phyloP scores from a whole-genome alignment of 2,113 vertebrate species.

The Prunella himalayana region DNA sequence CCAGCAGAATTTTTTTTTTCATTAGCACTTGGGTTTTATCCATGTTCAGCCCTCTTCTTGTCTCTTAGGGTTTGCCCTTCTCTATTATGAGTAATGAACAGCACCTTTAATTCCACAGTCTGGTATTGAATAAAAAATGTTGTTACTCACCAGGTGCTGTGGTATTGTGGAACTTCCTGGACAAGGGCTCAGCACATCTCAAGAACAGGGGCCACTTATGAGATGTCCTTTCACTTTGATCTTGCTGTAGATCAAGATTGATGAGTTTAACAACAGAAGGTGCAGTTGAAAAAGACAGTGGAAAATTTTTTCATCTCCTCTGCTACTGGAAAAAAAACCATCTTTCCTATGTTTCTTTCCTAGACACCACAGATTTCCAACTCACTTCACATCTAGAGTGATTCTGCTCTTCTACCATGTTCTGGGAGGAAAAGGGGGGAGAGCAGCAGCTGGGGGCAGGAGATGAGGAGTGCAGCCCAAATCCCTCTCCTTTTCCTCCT shows the following conservation, averaged over 20 bases:
- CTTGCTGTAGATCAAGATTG: not conserved
- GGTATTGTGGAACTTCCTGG: not conserved
- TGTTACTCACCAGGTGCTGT: not conserved
- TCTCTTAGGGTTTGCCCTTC: not conserved
- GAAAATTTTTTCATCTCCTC: not conserved
- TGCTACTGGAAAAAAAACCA: accelerated
- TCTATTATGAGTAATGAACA: not conserved
- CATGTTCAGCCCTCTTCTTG: not conserved
- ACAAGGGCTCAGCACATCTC: not conserved
- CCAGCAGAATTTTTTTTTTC: not conserved
- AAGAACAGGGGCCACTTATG: not conserved
- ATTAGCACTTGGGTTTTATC: not conserved
- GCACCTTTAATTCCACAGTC: not conserved
- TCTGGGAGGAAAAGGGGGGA: not conserved
- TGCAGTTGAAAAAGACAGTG: not conserved
- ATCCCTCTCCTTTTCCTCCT: not conserved
- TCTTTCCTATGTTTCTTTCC: not conserved
- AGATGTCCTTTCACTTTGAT: not conserved
- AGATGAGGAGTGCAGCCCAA: not conserved
- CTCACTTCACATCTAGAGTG: not conserved
- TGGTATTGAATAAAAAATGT: not conserved
- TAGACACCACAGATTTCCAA: not conserved
- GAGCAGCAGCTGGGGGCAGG: not conserved
- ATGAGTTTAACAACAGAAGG: not conserved
- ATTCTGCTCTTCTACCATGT: not conserved